These are phyloP conservation scores for Lacerta viridis DNA, from an alignment of 2,797 vertebrate genomes.

Conservation along the genomic window DNA sequence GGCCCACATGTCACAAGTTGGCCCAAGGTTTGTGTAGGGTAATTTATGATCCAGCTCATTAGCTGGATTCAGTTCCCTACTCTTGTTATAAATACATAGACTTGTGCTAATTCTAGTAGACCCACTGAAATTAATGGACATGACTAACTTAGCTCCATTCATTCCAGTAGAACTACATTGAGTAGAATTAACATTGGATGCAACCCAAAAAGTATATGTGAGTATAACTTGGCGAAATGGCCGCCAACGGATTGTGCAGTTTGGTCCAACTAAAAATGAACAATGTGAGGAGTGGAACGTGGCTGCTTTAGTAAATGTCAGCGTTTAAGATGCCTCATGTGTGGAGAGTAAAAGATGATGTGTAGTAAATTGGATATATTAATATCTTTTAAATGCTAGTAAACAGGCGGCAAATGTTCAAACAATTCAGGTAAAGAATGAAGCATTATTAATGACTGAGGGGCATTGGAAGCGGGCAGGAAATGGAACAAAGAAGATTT, in stretches of 20 bases:
- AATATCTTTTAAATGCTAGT: conserved; percentile 65
- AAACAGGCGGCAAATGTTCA: conserved; percentile 72
- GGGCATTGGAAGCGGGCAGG: conserved; percentile 52
- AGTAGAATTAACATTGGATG: too few species aligned
- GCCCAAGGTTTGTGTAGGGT: too few species aligned
- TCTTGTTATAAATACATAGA: too few species aligned
- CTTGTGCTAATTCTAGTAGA: too few species aligned
- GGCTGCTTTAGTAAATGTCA: conserved; percentile 66
- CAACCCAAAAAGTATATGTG: neutral
- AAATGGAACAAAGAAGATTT: conserved; percentile 58
- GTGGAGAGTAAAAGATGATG: conserved; percentile 60
- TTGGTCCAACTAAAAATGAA: conserved; percentile 17
- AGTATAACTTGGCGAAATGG: neutral
- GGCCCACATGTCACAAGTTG: too few species aligned
- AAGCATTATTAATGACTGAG: conserved; percentile 65
- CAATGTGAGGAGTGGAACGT: neutral
- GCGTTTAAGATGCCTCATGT: conserved; percentile 52
- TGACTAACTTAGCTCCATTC: too few species aligned
- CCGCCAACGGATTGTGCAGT: conserved; percentile 37
- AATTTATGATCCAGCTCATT: too few species aligned
- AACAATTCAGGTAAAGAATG: conserved; percentile 66
- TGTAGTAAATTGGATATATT: conserved; percentile 63
- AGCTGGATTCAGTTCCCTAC: too few species aligned
- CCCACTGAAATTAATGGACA: too few species aligned
- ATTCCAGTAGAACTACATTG: too few species aligned